A percentile compares a stretch with the other conserved stretches of the same genome.
These are phyloP conservation scores for Manis crassicaudata DNA, from an alignment of 2,797 vertebrate species.

Conservation along the genomic window DNA sequence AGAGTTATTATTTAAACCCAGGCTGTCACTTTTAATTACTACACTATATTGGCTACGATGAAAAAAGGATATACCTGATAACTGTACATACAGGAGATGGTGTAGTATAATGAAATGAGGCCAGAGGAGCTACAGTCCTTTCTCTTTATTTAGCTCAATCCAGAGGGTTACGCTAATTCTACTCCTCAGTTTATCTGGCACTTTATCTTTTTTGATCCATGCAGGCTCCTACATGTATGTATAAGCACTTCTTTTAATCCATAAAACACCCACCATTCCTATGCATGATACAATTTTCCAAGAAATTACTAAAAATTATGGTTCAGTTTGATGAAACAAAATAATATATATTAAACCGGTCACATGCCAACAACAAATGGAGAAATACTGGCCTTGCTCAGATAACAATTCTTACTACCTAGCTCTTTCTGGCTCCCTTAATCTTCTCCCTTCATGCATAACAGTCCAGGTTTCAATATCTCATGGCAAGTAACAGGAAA, in stretches of 20 bases:
- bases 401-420: background rate
- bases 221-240: background rate
- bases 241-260: background rate
- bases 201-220: background rate
- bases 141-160: background rate
- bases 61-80: background rate
- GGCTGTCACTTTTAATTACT: background rate
- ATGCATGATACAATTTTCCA: background rate
- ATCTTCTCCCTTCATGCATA: background rate
- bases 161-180: background rate
- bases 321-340: background rate
- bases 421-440: background rate
- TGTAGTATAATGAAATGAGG: background rate
- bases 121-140: background rate
- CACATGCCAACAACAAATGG: background rate
- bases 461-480: constrained; percentile 25
- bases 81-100: background rate
- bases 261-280: background rate
- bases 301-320: background rate
- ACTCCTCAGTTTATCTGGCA: background rate
- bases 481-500: constrained; percentile 33
- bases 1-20: background rate
- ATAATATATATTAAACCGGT: background rate
- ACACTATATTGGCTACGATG: background rate
- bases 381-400: background rate